Base-by-base conservation (phyloP, 2,797 vertebrate species). In the Dendrocincla fuliginosa region DNA sequence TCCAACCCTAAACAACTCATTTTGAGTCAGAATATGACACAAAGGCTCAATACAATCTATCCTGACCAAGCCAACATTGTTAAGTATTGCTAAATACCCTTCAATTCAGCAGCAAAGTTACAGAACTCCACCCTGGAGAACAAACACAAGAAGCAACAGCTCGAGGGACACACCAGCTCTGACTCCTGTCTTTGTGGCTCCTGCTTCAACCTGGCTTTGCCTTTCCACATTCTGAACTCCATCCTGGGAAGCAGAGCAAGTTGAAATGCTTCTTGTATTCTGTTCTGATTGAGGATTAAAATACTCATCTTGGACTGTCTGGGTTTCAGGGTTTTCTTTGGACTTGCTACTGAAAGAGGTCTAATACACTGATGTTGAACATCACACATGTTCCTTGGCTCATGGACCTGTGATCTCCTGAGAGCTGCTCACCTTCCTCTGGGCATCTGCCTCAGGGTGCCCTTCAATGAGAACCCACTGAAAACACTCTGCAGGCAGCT, bases 91-190 rank as follows among this genome's bases (percentile, higher is more conserved):
- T 87, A 89, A 85, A 87, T 44, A 49, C 16, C 68, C 59, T 80
- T 50, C 30, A 60, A 5, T 59, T 35, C 60, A 64, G 64, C 56
- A 44, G 50, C 22, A 39, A 44, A 73, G 17, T 73, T 44, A 39
- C 2, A 22, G 75, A 77, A 55, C 90, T 80, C 86, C 93, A 87
- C 79, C 90, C 82, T 12, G 39, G 28, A 89, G 77, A 84, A 56
- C 83, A 94, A 95, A 94, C 41, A 88, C 39, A n/a, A 76, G 74
- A 65, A 91, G 70, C 39, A 64, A 69, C 0, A 1, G 49, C 57
- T 32, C 35, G 57, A 89, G 50, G 25, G 53, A 86, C 73, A 86
- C 80, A 89, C 2, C 37, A 85, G 57, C 53, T 44, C 73, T 78
- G 61, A 47, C 32, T 56, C 57, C 18, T 77, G 25, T 23, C 65